These are phyloP conservation scores for Agrenia bidenticulata DNA, from an alignment of 2,888 invertebrate genomes.

Conservation along the genomic window DNA sequence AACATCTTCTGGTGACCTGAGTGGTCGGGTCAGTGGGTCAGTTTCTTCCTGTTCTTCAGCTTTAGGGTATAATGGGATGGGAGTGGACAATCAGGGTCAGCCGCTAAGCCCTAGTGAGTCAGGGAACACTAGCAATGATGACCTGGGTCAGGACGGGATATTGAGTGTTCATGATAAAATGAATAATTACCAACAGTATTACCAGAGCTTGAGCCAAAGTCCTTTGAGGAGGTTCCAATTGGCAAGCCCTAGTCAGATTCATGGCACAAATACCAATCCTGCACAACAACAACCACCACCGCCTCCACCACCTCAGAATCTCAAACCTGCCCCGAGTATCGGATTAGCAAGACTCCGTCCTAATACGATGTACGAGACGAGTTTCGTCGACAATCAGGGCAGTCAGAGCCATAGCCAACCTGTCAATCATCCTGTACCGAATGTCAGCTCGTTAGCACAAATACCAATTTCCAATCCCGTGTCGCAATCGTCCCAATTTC, in stretches of 20 bases:
- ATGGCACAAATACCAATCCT: not conserved
- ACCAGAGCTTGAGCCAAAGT: slow-evolving; percentile 36
- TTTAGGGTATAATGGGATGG: not conserved
- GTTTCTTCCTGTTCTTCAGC: not conserved
- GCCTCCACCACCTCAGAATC: not conserved
- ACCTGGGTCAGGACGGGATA: not conserved
- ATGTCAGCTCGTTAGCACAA: slow-evolving; percentile 1
- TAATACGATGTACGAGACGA: slow-evolving; percentile 30
- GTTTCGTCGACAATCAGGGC: slow-evolving; percentile 2
- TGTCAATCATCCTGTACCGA: not conserved
- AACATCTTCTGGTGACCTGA: not conserved
- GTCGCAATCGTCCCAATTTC: not conserved
- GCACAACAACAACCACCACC: not conserved
- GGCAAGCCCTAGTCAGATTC: slow-evolving; percentile 39
- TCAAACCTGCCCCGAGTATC: not conserved
- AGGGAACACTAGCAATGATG: not conserved
- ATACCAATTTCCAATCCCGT: not conserved
- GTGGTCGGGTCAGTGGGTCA: not conserved
- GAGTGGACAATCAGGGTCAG: slow-evolving; percentile 17
- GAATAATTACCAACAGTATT: slow-evolving; percentile 50
- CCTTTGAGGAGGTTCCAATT: slow-evolving; percentile 33
- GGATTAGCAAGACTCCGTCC: slow-evolving; percentile 23
- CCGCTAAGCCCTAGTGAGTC: not conserved
- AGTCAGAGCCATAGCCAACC: not conserved
- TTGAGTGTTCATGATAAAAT: slow-evolving; percentile 47